These are phyloP conservation scores for Ryuthela nishihirai DNA, from an alignment of 2,888 invertebrate genomes.

Conservation along the genomic window DNA sequence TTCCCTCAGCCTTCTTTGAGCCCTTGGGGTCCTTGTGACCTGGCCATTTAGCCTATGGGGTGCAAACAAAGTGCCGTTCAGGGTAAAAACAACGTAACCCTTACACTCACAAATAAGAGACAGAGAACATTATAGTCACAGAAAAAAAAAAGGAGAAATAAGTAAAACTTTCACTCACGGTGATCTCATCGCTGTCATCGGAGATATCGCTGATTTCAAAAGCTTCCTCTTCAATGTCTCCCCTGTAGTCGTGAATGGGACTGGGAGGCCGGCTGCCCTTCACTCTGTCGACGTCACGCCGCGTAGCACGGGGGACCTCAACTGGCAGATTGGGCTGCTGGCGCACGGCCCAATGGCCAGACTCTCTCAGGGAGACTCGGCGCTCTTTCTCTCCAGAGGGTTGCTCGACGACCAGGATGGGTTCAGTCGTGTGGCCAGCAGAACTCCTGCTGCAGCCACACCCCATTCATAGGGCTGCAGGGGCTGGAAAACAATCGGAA, in stretches of 20 bases:
- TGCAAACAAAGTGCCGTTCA: no score
- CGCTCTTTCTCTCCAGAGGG: conserved; percentile 9
- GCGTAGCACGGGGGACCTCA: conserved; percentile 6
- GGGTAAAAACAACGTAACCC: no score
- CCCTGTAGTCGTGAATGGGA: conserved; percentile 14
- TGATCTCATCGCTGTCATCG: conserved; percentile 29
- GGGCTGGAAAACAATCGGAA: no score
- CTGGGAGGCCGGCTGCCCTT: conserved; percentile 30
- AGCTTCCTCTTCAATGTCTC: conserved; percentile 28
- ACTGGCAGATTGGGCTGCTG: background rate
- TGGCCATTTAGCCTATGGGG: no score
- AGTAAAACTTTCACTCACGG: conserved; percentile 20
- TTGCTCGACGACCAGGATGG: background rate
- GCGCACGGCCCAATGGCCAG: background rate
- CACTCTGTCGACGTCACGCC: conserved; percentile 20
- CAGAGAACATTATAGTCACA: no score
- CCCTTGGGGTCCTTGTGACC: no score
- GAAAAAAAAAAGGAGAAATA: no score
- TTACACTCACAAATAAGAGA: no score
- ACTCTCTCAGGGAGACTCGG: conserved; percentile 25
- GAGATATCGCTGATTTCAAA: conserved; percentile 35
- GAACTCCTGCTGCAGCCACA: conserved; percentile 30
- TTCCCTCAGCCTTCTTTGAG: no score
- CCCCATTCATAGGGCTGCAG: conserved; percentile 30
- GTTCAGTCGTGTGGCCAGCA: conserved; percentile 5